A percentile compares a stretch with the other conserved stretches of the same genome.
phyloP scores from a whole-genome alignment of 2,797 vertebrate genomes.

The Argya squamiceps region DNA sequence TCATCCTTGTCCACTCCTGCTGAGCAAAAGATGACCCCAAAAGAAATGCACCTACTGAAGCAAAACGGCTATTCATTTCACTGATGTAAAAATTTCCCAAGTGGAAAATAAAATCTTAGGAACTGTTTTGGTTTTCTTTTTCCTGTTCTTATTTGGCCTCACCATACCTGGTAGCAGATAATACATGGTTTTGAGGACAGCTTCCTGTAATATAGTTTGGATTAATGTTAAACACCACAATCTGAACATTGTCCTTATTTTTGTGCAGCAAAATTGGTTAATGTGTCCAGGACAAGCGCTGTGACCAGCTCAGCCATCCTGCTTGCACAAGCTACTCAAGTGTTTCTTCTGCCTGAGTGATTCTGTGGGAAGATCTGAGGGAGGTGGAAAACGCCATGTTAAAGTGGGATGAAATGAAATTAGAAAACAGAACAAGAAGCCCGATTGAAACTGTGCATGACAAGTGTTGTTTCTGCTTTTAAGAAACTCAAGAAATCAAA shows the following conservation, averaged over 20 bases:
- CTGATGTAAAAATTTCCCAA: not conserved
- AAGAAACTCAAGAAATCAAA: constrained; percentile 2
- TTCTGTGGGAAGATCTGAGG: constrained; percentile 30
- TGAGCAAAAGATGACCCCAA: constrained; percentile 26
- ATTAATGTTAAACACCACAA: not conserved
- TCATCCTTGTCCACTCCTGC: constrained; percentile 8
- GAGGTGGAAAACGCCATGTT: constrained; percentile 5
- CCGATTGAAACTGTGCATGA: not conserved
- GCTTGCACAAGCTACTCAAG: not conserved
- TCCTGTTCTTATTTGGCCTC: not conserved
- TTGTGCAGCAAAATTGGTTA: not conserved
- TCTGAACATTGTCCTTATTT: not conserved
- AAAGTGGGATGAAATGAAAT: constrained; percentile 50
- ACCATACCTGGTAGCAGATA: not conserved
- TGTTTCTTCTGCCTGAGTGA: constrained; percentile 10
- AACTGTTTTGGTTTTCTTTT: not conserved
- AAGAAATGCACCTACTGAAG: constrained; percentile 29
- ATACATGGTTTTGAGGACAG: not conserved
- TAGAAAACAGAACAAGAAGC: constrained; percentile 23
- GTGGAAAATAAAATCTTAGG: not conserved
- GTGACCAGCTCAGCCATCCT: not conserved
- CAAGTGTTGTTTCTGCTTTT: constrained; percentile 51
- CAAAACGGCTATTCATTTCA: not conserved
- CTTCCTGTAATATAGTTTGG: not conserved
- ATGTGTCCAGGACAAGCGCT: not conserved